Conservation (phyloP, 2,113 vertebrate species). For the Tonatia bakeri region DNA sequence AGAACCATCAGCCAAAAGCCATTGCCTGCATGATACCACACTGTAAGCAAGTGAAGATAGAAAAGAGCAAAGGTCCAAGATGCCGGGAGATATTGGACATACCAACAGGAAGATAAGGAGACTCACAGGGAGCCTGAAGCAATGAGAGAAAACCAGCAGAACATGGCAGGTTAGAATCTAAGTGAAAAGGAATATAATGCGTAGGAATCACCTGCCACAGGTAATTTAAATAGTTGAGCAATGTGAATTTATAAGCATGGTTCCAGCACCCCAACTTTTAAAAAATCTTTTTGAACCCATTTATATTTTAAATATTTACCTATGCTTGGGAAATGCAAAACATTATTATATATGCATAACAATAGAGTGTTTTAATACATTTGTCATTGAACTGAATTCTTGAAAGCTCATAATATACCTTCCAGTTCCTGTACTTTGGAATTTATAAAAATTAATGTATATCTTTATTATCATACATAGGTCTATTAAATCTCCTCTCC, state of each 20-base stretch:
- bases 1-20: not conserved
- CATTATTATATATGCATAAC: not conserved
- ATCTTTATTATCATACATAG: not conserved
- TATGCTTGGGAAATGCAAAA: not conserved
- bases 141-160: not conserved
- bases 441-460: not conserved
- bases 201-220: not conserved
- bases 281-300: not conserved
- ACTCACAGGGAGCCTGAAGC: accelerated
- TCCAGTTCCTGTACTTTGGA: not conserved
- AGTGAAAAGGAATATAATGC: not conserved
- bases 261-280: not conserved
- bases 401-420: not conserved
- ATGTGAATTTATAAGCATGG: not conserved
- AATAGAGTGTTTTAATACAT: not conserved
- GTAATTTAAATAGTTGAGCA: not conserved
- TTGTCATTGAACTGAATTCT: not conserved
- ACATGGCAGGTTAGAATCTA: not conserved
- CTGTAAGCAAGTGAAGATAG: not conserved
- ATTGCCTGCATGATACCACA: not conserved
- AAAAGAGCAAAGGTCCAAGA: not conserved
- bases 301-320: not conserved
- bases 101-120: not conserved
- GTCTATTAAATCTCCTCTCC: not conserved
- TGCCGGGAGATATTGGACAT: not conserved